Base-by-base conservation (phyloP, 2,888 invertebrate species). In the Cetonia aurata region DNA sequence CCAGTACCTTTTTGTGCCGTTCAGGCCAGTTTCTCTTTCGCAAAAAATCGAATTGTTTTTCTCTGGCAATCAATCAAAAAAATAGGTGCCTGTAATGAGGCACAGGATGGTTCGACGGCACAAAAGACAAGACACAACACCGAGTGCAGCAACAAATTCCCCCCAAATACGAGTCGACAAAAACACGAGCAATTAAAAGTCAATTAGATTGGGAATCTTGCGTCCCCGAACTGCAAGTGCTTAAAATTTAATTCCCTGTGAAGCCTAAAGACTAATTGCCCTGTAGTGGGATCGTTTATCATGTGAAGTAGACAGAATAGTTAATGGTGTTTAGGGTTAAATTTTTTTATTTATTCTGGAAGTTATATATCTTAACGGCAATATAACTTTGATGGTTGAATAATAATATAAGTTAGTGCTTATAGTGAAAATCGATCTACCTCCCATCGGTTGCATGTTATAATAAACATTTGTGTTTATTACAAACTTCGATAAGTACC, bases 131-230 rank as follows among this genome's bases (percentile, higher is more conserved):
- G 19, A 59, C 41, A 59, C 44, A 19, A 46, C 59, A 44, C 17
- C 44, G 44, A 44, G 44, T 59, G 25, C 44, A n/a, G 44, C 44
- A 44, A 44, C 46, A 44, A 37, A 25, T 46, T 59, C 31, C 46
- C n/a, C 59, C 46, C 19, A 44, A 25, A 46, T 44, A 25, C 25
- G n/a, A n/a, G 44, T n/a, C 42, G 33, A 53, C 53, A 53, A 25
- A 59, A 59, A 50, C 42, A 44, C 4, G 19, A 12, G 44, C 46
- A 59, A 59, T 59, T 59, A 59, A 59, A 59, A 59, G 59, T 59
- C 59, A 59, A 59, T 59, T 59, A 59, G 59, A 17, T 44, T 59
- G 9, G 31, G 44, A n/a, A 25, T 44, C 31, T 59, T 44, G 25
- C 25, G n/a, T 59, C 44, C n/a, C n/a, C 2, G 19, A 59, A 44